These are phyloP conservation scores for Anoplius nigerrimus DNA, from an alignment of 2,888 invertebrate genomes.

Conservation along the genomic window DNA sequence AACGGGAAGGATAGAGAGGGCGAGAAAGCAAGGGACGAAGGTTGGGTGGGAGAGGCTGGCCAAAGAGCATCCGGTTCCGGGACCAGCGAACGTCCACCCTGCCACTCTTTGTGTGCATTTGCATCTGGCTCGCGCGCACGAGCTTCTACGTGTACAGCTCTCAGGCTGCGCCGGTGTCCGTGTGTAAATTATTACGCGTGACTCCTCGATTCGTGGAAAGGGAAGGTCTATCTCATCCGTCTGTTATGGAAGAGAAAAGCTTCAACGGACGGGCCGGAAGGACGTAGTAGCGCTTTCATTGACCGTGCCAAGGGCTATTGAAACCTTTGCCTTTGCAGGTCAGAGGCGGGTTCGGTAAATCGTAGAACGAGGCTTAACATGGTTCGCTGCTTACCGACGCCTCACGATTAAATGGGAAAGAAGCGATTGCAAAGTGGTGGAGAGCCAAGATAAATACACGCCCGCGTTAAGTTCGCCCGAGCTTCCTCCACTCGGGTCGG, in stretches of 20 bases:
- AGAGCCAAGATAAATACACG: too few relatives aligned
- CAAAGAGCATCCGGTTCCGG: constrained; percentile 54
- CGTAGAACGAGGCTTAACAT: too few relatives aligned
- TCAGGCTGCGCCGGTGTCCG: neutral
- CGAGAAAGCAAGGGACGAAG: neutral
- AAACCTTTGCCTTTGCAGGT: constrained; percentile 2
- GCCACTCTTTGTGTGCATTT: constrained; percentile 19
- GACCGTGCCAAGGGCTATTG: constrained; percentile 1
- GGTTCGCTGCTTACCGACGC: too few relatives aligned
- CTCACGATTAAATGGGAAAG: too few relatives aligned
- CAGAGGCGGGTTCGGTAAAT: neutral
- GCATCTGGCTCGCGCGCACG: constrained; percentile 13
- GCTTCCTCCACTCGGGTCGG: too few relatives aligned
- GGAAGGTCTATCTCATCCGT: constrained; percentile 28
- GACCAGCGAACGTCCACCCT: constrained; percentile 33
- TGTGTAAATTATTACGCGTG: constrained; percentile 40
- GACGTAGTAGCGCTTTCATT: neutral
- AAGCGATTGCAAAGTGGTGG: too few relatives aligned
- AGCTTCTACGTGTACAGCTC: constrained; percentile 7
- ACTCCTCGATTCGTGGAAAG: constrained; percentile 28
- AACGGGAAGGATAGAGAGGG: neutral
- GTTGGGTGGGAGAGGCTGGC: constrained; percentile 19
- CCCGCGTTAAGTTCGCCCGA: too few relatives aligned
- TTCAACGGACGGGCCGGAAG: constrained; percentile 9
- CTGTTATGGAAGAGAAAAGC: constrained; percentile 13